Evolutionary conservation across 1,140 invertebrate species (phyloP), one percentile per base, ranked within the genome.

Genomic region (Scaptodrosophila lebanonensis): DNA sequence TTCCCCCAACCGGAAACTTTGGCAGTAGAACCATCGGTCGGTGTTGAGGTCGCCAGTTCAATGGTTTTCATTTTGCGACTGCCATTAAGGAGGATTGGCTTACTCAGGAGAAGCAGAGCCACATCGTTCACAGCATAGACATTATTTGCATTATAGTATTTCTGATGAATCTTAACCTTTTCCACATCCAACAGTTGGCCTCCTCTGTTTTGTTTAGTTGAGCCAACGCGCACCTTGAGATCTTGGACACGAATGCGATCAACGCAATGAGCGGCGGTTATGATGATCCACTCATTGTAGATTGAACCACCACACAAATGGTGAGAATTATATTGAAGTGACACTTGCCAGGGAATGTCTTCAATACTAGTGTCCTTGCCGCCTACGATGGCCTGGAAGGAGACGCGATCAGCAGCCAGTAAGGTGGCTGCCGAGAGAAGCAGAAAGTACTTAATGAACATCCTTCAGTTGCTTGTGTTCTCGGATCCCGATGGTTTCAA

Each of bases 201-300:
- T 18, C 11, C 16, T 22, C 18, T 16, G 22, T 40, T 22, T 1
- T 32, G 9, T 15, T 30, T 36, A 3, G 30, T 48, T 6, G 52
- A 58, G 6, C 59, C 59, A 20, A 40, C 12, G 13, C 59, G 59
- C 11, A 62, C 38, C 1, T 0, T 2, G 0, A 62, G 12, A 2
- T 15, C 1, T 0, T 45, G 12, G 6, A 27, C 13, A 20, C n/a
- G 13, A n/a, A 40, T 13, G 9, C 11, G 1, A 4, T n/a, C 35
- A 2, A 43, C 20, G 50, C 90, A 91, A 65, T 91, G 90, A 32
- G 89, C 90, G 17, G 90, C 90, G 8, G 88, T 89, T 17, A 91
- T 42, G 39, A 90, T 83, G 59, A 84, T 88, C 5, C 59, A 58
- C 11, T 72, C 59, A 39, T 67, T 83, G 22, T 90, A 85, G 42